phyloP scores from a whole-genome alignment of 1,140 invertebrate species.

The Zaprionus davidi region DNA sequence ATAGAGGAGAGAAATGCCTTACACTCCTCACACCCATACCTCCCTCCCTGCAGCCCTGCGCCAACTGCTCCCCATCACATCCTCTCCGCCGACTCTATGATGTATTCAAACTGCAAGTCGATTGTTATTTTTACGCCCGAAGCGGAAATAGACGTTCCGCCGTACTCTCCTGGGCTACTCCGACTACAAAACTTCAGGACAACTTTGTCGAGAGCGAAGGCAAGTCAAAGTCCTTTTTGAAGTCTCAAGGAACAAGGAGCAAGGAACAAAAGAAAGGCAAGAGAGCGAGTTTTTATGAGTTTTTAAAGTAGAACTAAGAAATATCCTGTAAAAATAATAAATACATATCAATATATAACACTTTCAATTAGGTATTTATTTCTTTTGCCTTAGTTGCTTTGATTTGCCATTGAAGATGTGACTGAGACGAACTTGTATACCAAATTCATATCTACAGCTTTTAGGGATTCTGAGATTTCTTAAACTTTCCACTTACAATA shows the following conservation, averaged over 20 bases:
- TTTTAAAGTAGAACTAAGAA: not conserved
- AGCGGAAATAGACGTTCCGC: slow-evolving; percentile 72
- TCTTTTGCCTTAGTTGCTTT: not conserved
- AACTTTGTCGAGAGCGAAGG: slow-evolving; percentile 61
- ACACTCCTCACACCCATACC: not conserved
- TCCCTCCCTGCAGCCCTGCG: not conserved
- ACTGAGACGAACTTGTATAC: not conserved
- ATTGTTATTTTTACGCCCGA: slow-evolving; percentile 79
- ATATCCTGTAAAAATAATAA: slow-evolving; percentile 1
- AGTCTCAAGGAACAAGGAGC: slow-evolving; percentile 31
- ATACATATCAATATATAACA: not conserved
- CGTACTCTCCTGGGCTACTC: slow-evolving; percentile 22
- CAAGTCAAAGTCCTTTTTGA: slow-evolving; percentile 37
- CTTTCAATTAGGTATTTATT: not conserved
- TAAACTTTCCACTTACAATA: too few relatives aligned
- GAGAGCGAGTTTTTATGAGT: not conserved
- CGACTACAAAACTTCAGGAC: slow-evolving; percentile 61
- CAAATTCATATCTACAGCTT: not conserved
- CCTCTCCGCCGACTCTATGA: slow-evolving; percentile 34
- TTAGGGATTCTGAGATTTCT: not conserved
- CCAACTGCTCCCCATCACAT: not conserved
- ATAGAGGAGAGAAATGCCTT: slow-evolving; percentile 12
- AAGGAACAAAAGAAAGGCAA: slow-evolving; percentile 11
- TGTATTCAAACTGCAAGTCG: slow-evolving; percentile 82
- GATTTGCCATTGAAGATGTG: not conserved